Percentiles rank a stretch among this genome's conserved stretches.
Conservation (phyloP, 2,797 vertebrate genomes). For the Semaprochilodus insignis region DNA sequence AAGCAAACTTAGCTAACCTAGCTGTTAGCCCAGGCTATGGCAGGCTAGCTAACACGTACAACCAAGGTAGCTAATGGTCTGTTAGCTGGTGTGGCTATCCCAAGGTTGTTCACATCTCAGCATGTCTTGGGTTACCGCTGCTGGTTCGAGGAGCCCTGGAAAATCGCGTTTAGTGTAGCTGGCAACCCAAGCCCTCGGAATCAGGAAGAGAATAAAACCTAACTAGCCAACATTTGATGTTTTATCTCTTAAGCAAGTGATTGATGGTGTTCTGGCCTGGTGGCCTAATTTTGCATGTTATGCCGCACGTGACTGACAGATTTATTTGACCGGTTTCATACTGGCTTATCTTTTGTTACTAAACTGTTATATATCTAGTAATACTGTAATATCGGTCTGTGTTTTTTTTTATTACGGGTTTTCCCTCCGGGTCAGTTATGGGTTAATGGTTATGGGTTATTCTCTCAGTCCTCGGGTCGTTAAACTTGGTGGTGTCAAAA, state of each 20-base stretch:
- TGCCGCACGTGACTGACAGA: too few species aligned
- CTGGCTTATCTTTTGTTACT: too few species aligned
- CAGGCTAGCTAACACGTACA: background rate
- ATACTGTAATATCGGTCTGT: too few species aligned
- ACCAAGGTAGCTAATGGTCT: background rate
- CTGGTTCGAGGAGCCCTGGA: background rate
- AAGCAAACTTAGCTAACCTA: background rate
- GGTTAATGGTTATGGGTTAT: background rate
- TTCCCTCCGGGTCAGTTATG: background rate
- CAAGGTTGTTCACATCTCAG: slow-evolving; percentile 25
- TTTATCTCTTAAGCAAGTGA: too few species aligned
- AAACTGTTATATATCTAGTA: too few species aligned
- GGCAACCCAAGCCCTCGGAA: background rate
- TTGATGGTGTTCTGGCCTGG: too few species aligned
- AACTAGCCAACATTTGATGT: too few species aligned
- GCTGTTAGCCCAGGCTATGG: background rate
- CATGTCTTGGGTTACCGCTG: background rate
- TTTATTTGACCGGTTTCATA: too few species aligned
- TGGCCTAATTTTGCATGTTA: too few species aligned
- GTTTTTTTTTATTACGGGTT: too few species aligned
- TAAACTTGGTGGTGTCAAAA: background rate
- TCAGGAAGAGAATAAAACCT: background rate
- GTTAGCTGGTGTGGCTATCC: background rate
- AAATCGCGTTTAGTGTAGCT: background rate
- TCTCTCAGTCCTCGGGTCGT: background rate